Percentiles rank a stretch among this genome's conserved stretches.
phyloP scores from a whole-genome alignment of 2,888 invertebrate species.

The Stegophylla sp. region DNA sequence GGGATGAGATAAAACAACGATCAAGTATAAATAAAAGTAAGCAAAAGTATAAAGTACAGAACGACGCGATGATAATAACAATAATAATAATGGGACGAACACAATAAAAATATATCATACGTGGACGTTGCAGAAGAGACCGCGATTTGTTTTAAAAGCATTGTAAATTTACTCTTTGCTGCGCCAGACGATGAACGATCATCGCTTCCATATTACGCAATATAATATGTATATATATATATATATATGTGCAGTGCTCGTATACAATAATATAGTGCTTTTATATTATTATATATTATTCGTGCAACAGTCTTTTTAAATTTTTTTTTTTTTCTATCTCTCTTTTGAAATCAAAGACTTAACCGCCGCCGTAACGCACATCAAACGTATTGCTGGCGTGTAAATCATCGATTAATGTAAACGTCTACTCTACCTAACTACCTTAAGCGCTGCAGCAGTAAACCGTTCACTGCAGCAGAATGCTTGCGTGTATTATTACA shows the following conservation, averaged over 20 bases:
- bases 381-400: conserved; percentile 21
- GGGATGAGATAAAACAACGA: too few species aligned
- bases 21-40: too few species aligned
- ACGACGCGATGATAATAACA: too few species aligned
- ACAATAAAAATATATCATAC: not conserved
- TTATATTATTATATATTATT: not conserved
- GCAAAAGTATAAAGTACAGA: too few species aligned
- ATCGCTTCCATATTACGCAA: not conserved
- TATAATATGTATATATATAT: not conserved
- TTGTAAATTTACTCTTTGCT: conserved; percentile 19
- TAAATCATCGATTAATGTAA: conserved; percentile 11
- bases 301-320: not conserved
- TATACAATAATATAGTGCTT: not conserved
- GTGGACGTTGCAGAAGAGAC: not conserved
- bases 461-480: not conserved
- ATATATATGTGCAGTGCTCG: not conserved
- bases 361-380: not conserved
- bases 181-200: not conserved
- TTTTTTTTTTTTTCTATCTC: not conserved
- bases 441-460: conserved; percentile 28
- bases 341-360: conserved; percentile 25
- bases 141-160: conserved; percentile 33
- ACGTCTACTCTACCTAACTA: conserved; percentile 14
- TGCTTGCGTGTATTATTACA: too few species aligned
- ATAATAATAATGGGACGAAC: too few species aligned